Evolutionary conservation across 2,797 vertebrate species (phyloP), one percentile per base, ranked within the genome.

Genomic region (Mormyrus proboscirostris): DNA sequence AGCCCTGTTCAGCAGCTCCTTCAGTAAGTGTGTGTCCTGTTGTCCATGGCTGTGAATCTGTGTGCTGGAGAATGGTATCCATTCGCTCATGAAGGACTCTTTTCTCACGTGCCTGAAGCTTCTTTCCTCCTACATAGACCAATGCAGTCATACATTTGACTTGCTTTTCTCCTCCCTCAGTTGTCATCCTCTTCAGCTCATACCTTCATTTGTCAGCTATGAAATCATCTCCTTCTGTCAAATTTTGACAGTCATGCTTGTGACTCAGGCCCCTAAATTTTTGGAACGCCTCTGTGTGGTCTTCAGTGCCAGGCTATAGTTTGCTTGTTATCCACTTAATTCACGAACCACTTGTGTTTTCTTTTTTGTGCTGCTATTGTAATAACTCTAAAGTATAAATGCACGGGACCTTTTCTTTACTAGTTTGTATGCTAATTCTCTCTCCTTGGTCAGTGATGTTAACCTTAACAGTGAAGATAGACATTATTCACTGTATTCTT

Each of bases 11-110:
- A 49, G 25, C 22, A 22, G 49, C 14, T 59, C 41, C 38, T 44
- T 41, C 51, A 57, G 8, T 44, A 86, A 86, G 85, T 86, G 62
- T 88, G 38, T 88, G 62, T 73, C 12, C 9, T 85, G 49, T 85
- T 85, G 47, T 25, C 22, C 44, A 22, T 85, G 38, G 9, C 4
- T 44, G 73, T 51, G 38, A 22, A 16, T 29, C 12, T 88, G 49
- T 83, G 51, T 83, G 14, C 12, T 55, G 10, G 44, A 73, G 79
- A 49, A 22, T 25, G 82, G 47, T 25, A 49, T 12, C 47, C 41
- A 22, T 82, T 82, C 4, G 1, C 14, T 44, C 14, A 47, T 47
- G 76, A 82, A 82, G 41, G 19, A 82, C 5, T 19, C 8, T 79
- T 47, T 47, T 82, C 76, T 47, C 41, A 47, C 44, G 16, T 47